phyloP scores from a whole-genome alignment of 2,888 invertebrate species.

The Drosophila phalerata region DNA sequence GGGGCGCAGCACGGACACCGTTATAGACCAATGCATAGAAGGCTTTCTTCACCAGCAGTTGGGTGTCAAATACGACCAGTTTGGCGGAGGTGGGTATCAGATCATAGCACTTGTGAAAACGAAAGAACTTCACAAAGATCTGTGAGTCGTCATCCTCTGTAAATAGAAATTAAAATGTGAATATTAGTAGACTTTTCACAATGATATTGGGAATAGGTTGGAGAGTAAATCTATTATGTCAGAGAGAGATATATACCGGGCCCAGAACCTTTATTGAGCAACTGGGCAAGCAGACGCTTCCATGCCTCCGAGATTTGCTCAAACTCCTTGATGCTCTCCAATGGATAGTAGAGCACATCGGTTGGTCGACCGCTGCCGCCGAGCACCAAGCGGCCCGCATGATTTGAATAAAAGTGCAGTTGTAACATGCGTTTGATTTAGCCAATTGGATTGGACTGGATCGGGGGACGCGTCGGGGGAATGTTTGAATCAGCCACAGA shows the following conservation, averaged over 20 bases:
- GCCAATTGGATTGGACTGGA: constrained; percentile 4
- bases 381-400: constrained; percentile 89
- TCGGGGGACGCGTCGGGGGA: constrained; percentile 26
- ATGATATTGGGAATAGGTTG: not conserved
- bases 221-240: not conserved
- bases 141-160: constrained; percentile 98
- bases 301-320: constrained; percentile 92
- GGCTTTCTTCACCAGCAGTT: constrained; percentile 98
- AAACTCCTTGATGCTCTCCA: constrained; percentile 95
- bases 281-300: constrained; percentile 91
- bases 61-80: constrained; percentile 99
- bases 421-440: constrained; percentile 89
- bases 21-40: constrained; percentile 99
- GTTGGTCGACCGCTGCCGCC: constrained; percentile 84
- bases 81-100: constrained; percentile 99
- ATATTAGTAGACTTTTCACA: not conserved
- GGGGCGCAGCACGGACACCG: constrained; percentile 98
- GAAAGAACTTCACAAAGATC: constrained; percentile 99
- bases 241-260: constrained; percentile 9
- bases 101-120: constrained; percentile 99
- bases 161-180: constrained; percentile 58
- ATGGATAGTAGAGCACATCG: constrained; percentile 88
- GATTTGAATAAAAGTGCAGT: constrained; percentile 93
- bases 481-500: constrained; percentile 41
- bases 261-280: constrained; percentile 88